phyloP scores from a whole-genome alignment of 2,797 vertebrate genomes.

The Thaleichthys pacificus region DNA sequence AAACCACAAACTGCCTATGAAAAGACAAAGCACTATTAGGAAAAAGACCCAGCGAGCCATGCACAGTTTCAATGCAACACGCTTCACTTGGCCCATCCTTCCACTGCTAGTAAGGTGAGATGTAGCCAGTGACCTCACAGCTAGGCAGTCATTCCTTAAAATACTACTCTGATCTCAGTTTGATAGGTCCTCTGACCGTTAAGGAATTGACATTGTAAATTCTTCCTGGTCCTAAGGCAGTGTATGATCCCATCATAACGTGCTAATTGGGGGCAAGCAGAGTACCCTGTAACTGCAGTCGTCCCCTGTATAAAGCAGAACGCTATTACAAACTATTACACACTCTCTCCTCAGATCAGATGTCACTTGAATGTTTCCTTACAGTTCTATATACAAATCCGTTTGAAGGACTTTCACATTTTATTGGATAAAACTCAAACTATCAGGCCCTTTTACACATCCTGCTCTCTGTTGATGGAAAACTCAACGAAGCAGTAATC shows the following conservation, averaged over 20 bases:
- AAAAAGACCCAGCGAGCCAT: background rate
- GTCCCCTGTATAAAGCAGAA: too few relatives aligned
- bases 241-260: background rate
- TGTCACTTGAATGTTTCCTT: too few relatives aligned
- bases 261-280: background rate
- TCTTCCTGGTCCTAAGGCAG: background rate
- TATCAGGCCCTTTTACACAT: too few relatives aligned
- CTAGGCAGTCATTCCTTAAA: constrained; percentile 25
- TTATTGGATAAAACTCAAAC: too few relatives aligned
- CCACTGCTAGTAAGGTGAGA: background rate
- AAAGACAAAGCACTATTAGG: background rate
- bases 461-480: too few relatives aligned
- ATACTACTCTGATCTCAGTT: constrained; percentile 20
- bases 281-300: background rate
- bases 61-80: background rate
- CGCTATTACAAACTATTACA: too few relatives aligned
- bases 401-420: too few relatives aligned
- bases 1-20: background rate
- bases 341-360: too few relatives aligned
- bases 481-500: too few relatives aligned
- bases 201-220: constrained; percentile 16
- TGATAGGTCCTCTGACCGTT: constrained; percentile 16
- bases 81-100: background rate
- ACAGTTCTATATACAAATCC: too few relatives aligned
- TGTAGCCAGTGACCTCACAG: background rate